These are phyloP conservation scores for Paracanthobrama guichenoti DNA, from an alignment of 2,113 vertebrate genomes.

Conservation along the genomic window DNA sequence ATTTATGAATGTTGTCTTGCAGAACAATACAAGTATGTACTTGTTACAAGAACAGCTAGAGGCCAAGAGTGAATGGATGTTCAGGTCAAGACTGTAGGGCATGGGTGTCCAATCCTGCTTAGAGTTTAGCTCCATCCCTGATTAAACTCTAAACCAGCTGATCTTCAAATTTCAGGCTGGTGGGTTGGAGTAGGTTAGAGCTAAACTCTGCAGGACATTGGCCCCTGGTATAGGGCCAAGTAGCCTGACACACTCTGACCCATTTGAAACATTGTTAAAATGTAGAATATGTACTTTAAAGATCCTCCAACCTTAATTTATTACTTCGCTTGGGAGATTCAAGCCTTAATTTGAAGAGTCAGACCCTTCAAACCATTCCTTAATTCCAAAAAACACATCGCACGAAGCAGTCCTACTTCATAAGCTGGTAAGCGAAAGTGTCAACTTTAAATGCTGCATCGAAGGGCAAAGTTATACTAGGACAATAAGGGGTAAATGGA, in stretches of 20 bases:
- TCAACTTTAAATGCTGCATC: background rate
- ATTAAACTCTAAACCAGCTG: background rate
- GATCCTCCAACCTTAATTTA: background rate
- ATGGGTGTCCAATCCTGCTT: background rate
- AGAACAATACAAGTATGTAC: background rate
- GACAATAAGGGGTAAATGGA: background rate
- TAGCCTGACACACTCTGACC: background rate
- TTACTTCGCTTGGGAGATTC: background rate
- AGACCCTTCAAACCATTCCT: background rate
- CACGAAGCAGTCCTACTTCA: background rate
- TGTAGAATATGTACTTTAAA: background rate
- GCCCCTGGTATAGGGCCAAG: background rate
- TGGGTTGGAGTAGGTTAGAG: background rate
- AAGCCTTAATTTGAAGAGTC: background rate
- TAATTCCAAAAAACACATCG: background rate
- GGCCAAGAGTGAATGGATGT: background rate
- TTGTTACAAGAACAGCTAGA: background rate
- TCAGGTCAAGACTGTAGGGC: background rate
- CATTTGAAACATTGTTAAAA: background rate
- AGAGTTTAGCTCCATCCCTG: background rate
- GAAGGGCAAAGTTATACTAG: background rate
- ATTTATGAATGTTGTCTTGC: background rate
- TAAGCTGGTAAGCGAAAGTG: background rate
- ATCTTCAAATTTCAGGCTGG: background rate
- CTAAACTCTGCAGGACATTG: background rate